These are phyloP conservation scores for Campodea augens DNA, from an alignment of 1,140 invertebrate species.

Conservation along the genomic window DNA sequence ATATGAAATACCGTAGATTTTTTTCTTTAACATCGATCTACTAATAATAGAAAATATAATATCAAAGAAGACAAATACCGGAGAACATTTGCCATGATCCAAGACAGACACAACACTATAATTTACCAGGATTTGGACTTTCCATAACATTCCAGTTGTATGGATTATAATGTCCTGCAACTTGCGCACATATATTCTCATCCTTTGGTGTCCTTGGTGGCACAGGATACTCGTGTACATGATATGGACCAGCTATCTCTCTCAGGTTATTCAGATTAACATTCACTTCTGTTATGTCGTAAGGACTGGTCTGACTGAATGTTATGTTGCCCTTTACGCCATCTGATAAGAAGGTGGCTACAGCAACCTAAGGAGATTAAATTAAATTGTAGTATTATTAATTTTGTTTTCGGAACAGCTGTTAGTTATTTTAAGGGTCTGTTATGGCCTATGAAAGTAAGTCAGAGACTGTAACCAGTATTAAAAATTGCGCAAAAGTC, in stretches of 20 bases:
- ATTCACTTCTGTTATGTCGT: conserved; percentile 61
- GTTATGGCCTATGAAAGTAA: neutral
- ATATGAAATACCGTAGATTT: no score
- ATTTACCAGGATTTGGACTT: conserved; percentile 17
- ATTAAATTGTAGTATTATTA: neutral
- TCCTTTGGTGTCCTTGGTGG: conserved; percentile 17
- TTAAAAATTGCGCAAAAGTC: no score
- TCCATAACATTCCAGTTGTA: conserved; percentile 21
- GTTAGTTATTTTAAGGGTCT: neutral
- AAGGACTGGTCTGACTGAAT: conserved; percentile 61
- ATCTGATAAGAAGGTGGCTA: conserved; percentile 46
- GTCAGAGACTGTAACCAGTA: no score
- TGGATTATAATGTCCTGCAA: conserved; percentile 30
- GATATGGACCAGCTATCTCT: conserved; percentile 27
- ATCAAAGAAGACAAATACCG: no score
- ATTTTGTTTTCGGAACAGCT: neutral
- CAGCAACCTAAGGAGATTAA: neutral
- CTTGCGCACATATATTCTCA: conserved; percentile 21
- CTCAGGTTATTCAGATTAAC: conserved; percentile 43
- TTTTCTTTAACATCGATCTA: no score
- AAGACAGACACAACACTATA: no score
- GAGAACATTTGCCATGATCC: no score
- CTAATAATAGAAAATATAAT: no score
- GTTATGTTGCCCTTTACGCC: conserved; percentile 63
- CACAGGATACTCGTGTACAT: conserved; percentile 31